Percentiles rank a stretch among this genome's conserved stretches.
phyloP scores from a whole-genome alignment of 2,888 invertebrate species.

The Platynereis dumerilii region DNA sequence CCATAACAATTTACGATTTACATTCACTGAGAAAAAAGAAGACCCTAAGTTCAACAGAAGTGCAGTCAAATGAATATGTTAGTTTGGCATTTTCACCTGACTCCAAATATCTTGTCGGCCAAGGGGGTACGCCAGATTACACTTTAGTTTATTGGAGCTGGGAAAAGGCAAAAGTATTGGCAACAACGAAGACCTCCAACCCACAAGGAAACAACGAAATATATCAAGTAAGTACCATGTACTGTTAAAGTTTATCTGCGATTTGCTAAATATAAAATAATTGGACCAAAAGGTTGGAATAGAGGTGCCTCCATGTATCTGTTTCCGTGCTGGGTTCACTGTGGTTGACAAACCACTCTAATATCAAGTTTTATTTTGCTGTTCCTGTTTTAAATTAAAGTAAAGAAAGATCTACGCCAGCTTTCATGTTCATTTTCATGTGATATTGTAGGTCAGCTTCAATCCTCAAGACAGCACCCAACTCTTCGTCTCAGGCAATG shows the following conservation, averaged over 20 bases:
- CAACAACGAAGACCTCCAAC: constrained; percentile 71
- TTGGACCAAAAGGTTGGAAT: too few species aligned
- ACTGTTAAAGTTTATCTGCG: too few species aligned
- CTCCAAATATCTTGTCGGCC: constrained; percentile 78
- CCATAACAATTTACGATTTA: constrained; percentile 65
- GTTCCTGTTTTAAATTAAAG: too few species aligned
- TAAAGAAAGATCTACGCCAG: too few species aligned
- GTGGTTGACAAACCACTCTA: too few species aligned
- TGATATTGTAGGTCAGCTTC: constrained; percentile 76
- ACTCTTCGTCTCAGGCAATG: constrained; percentile 72
- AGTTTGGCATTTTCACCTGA: constrained; percentile 82
- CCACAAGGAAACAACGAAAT: constrained; percentile 68
- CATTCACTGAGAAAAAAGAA: constrained; percentile 63
- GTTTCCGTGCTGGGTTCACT: too few species aligned
- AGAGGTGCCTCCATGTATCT: too few species aligned
- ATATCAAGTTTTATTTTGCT: too few species aligned
- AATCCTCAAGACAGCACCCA: constrained; percentile 81
- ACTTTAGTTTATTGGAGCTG: constrained; percentile 71
- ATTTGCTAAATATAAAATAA: too few species aligned
- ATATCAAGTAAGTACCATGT: constrained; percentile 65
- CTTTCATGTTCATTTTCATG: too few species aligned
- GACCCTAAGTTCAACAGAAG: constrained; percentile 60
- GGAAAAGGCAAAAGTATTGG: constrained; percentile 75
- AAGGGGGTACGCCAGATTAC: constrained; percentile 86
- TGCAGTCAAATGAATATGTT: constrained; percentile 71